Percentiles rank a stretch among this genome's conserved stretches.
phyloP scores from a whole-genome alignment of 2,797 vertebrate species.

The Phataginus tetradactyla region DNA sequence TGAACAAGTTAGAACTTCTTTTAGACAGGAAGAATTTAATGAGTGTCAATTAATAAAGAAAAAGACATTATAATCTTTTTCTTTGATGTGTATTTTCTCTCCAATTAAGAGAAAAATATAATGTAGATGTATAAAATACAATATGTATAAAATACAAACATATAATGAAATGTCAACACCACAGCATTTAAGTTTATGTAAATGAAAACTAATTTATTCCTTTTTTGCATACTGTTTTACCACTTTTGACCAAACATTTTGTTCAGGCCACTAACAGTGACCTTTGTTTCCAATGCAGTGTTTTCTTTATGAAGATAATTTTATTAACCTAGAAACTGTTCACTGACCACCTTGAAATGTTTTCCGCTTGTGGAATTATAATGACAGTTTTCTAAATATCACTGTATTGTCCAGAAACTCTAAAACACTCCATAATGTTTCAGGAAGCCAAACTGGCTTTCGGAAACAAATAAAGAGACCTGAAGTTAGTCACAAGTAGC shows the following conservation, averaged over 20 bases:
- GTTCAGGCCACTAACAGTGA: background rate
- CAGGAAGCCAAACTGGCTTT: background rate
- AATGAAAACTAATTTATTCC: background rate
- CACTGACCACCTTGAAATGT: background rate
- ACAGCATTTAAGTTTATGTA: background rate
- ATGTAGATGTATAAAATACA: background rate
- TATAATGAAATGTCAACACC: background rate
- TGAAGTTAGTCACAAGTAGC: background rate
- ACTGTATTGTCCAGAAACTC: background rate
- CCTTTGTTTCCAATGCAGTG: background rate
- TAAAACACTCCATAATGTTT: background rate
- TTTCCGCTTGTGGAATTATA: background rate
- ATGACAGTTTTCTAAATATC: background rate
- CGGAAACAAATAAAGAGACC: background rate
- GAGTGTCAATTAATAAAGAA: background rate
- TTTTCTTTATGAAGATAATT: background rate
- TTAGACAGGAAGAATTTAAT: slow-evolving; percentile 13
- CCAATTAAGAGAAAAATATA: background rate
- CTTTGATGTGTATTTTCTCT: background rate
- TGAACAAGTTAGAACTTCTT: background rate
- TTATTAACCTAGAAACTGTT: background rate
- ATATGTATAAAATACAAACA: background rate
- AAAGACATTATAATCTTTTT: background rate
- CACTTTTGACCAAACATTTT: background rate
- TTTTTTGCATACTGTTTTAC: background rate